Evolutionary conservation across 2,888 invertebrate species (phyloP), one percentile per base, ranked within the genome.

Genomic region (Meteorus colon): DNA sequence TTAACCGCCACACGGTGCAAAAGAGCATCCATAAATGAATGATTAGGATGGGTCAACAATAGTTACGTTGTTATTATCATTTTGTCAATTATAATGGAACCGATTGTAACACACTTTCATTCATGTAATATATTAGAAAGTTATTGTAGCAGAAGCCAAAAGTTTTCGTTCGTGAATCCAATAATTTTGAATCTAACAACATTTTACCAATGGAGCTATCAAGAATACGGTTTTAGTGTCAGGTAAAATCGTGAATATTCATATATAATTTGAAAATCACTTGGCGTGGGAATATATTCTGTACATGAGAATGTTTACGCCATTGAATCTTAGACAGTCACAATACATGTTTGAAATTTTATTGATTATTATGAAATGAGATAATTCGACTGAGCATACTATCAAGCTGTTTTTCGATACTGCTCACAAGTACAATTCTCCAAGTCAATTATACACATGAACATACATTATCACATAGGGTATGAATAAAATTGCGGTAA

Each of bases 121-220:
- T 41, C 19, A 41, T 65, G 12, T 19, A 65, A 65, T 29, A 41
- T 12, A 37, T 1, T 12, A 19, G 24, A 37, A n/a, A 34, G n/a
- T 37, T 37, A 65, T 65, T 65, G 65, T 65, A 65, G 41, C 65
- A 65, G 37, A 65, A 65, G 65, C 65, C 37, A 41, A 41, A 19
- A 34, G 1, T 19, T 19, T 16, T 55, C 10, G 19, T 4, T 4
- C 1, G 24, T 55, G 16, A 2, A 48, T n/a, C n/a, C 10, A 55
- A 19, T 19, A 55, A 19, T 55, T 1, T 19, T 55, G 19, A 55
- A 55, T 19, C 19, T 55, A 4, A 2, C 19, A 19, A 55, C 8
- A 19, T 55, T 55, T 19, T 14, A n/a, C 24, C 8, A 2, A 55
- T 3, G 5, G 10, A 55, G 24, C 8, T 19, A 55, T 19, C 55